Evolutionary conservation across 2,797 vertebrate species (phyloP), one percentile per base, ranked within the genome.

Genomic region (Siniperca obscura): DNA sequence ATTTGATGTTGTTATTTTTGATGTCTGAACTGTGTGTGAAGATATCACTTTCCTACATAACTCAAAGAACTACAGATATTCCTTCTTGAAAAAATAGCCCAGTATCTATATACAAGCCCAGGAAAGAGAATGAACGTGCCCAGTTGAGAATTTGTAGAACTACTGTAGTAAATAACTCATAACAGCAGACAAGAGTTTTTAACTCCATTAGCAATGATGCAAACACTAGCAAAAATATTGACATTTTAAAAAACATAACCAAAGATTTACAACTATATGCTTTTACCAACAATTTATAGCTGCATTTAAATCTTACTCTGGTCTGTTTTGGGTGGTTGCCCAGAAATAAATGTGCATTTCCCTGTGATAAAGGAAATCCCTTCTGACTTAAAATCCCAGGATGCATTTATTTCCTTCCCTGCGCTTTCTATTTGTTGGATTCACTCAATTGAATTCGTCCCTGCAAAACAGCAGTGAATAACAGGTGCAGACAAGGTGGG

Each of bases 321-420:
- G 34, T 64, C 11, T 4, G 22, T 71, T 70, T 76, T 90, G 86
- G 70, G 19, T 52, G 50, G 19, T 40, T 83, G 52, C 64, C 76
- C 70, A 78, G 48, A 74, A 80, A 75, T 64, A 75, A 78, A 80
- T 77, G 55, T 3, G 19, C 5, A 61, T 75, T 78, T 71, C 34
- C 22, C 19, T 46, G 36, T 72, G 27, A 78, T 73, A 74, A 66
- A 74, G 40, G 12, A 67, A 70, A 84, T 69, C 22, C 9, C 55
- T 11, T 52, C 12, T 82, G 48, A 72, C 30, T 65, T 62, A 42
- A 52, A 71, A 75, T 61, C 59, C 30, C 13, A 25, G 17, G 42
- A 65, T 77, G 48, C 71, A 82, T 78, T 27, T 59, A n/a, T 78
- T 78, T 60, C 38, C 4, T 46, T 78, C 27, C n/a, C n/a, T 70